Conservation (phyloP, 2,888 invertebrate species). For the Napeogenes sylphis region DNA sequence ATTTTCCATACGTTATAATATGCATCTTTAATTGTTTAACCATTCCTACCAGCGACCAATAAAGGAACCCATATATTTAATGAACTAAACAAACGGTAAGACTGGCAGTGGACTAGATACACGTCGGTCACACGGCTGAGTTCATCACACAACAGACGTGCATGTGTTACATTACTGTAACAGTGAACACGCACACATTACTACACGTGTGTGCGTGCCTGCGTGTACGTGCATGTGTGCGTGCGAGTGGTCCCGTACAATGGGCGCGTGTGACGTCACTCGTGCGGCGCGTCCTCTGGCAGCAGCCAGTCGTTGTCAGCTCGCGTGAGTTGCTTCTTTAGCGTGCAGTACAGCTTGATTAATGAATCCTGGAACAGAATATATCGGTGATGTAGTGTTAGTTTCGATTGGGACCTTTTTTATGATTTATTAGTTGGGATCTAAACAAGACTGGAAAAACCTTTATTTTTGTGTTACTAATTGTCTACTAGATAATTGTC, state of each 20-base stretch:
- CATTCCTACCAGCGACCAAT: too few relatives aligned
- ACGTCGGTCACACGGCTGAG: not conserved
- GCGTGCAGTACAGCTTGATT: conserved; percentile 80
- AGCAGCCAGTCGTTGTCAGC: conserved; percentile 76
- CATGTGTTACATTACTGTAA: not conserved
- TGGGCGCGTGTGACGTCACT: conserved; percentile 47
- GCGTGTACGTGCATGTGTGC: not conserved
- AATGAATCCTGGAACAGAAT: conserved; percentile 78
- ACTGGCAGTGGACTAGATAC: too few relatives aligned
- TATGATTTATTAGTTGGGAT: too few relatives aligned
- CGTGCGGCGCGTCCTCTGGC: conserved; percentile 65
- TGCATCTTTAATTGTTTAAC: not conserved
- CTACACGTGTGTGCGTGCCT: not conserved
- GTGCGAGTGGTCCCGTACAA: conserved; percentile 22
- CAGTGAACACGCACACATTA: not conserved
- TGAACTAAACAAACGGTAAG: not conserved
- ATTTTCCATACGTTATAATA: not conserved
- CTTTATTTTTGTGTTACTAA: not conserved
- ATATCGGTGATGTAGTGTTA: not conserved
- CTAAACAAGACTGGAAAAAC: too few relatives aligned
- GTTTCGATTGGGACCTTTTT: not conserved
- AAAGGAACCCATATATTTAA: not conserved
- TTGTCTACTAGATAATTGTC: too few relatives aligned
- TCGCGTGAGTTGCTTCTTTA: conserved; percentile 81
- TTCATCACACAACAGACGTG: not conserved